These are phyloP conservation scores for Montipora efflorescens DNA, from an alignment of 64 coral and sea anemone genomes.

Conservation along the genomic window DNA sequence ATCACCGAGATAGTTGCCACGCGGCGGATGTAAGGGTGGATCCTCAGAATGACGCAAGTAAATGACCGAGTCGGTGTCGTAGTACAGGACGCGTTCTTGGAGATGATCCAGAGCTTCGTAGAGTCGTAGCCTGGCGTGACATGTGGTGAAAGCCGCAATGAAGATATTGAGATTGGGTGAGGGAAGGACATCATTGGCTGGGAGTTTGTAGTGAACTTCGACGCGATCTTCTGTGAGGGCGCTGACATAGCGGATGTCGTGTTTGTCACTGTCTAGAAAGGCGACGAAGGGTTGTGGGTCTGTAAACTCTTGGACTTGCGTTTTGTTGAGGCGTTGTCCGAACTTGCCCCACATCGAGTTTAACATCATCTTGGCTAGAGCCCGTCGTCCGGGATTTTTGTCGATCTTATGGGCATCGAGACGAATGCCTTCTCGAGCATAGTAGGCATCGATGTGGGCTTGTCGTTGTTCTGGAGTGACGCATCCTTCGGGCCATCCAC, in stretches of 20 bases:
- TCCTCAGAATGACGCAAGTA: background rate
- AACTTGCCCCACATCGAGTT: constrained; percentile 58
- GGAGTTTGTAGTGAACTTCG: background rate
- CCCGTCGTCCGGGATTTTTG: background rate
- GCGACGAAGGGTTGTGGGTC: background rate
- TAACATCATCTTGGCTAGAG: background rate
- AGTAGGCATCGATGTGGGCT: rapidly evolving
- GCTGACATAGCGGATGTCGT: background rate
- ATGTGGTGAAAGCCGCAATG: constrained; percentile 37
- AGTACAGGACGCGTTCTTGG: background rate
- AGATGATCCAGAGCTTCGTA: background rate
- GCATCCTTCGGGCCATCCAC: background rate
- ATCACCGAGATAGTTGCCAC: background rate
- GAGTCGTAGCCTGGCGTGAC: constrained; percentile 22
- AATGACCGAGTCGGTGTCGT: background rate
- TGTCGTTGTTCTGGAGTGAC: background rate
- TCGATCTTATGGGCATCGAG: background rate
- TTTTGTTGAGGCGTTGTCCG: background rate
- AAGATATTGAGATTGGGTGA: constrained; percentile 7
- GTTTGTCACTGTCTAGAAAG: background rate
- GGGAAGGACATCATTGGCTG: background rate
- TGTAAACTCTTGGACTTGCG: background rate
- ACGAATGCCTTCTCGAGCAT: background rate
- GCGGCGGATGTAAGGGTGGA: background rate
- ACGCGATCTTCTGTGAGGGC: background rate